Conservation (phyloP, 1,140 invertebrate genomes). For the Geopemphigus sp. region DNA sequence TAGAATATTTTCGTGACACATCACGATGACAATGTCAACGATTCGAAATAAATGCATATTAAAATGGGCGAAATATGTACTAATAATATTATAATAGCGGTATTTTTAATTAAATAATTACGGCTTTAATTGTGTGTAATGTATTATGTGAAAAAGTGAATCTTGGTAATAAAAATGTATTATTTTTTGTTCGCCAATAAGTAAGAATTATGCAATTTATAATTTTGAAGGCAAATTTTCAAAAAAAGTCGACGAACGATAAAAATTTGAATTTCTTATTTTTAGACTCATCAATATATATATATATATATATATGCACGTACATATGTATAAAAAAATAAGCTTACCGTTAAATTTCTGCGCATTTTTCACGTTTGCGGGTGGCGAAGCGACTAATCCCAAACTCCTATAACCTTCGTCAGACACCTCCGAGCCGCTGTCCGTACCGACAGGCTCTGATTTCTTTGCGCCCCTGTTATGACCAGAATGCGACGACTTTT, state of each 20-base stretch:
- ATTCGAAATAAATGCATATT: not conserved
- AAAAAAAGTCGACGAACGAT: no score
- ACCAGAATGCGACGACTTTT: not conserved
- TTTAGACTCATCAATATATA: no score
- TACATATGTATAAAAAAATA: no score
- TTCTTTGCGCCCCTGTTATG: constrained; percentile 29
- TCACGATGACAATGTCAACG: not conserved
- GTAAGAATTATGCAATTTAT: not conserved
- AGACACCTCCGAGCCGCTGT: constrained; percentile 81
- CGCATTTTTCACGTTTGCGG: constrained; percentile 1
- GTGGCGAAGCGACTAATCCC: constrained; percentile 61
- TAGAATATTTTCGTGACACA: constrained; percentile 5
- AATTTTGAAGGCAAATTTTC: not conserved
- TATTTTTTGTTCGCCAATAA: no score
- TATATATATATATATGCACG: no score
- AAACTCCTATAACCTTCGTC: constrained; percentile 83
- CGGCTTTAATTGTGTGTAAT: not conserved
- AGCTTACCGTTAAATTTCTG: constrained; percentile 49
- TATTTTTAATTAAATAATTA: constrained; percentile 1
- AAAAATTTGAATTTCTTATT: no score
- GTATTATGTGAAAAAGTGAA: no score
- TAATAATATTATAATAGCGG: constrained; percentile 19
- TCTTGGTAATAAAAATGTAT: no score
- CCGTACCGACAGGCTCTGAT: constrained; percentile 58
- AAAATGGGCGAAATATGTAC: not conserved